Conservation (phyloP, 1,140 invertebrate species). For the Micrasema minimum region DNA sequence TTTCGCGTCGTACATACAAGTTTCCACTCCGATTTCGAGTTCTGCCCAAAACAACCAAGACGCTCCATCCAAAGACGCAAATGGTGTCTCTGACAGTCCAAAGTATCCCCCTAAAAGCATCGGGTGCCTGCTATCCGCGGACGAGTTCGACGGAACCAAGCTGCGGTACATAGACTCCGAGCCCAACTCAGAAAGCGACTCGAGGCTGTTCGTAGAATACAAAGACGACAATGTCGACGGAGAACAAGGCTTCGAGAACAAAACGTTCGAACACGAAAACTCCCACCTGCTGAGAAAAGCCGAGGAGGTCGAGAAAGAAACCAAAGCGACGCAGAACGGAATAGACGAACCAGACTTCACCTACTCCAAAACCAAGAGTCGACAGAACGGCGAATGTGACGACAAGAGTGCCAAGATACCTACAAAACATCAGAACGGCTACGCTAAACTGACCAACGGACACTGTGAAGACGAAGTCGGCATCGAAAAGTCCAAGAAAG, state of each 20-base stretch:
- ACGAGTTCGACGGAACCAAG: slow-evolving; percentile 44
- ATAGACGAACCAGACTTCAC: slow-evolving; percentile 15
- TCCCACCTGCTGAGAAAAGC: slow-evolving; percentile 59
- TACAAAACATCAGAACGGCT: slow-evolving; percentile 15
- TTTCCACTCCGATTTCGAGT: slow-evolving; percentile 57
- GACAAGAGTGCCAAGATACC: slow-evolving; percentile 12
- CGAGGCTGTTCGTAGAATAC: slow-evolving; percentile 45
- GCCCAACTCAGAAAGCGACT: slow-evolving; percentile 47
- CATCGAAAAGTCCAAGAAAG: slow-evolving; percentile 26
- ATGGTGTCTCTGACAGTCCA: neutral
- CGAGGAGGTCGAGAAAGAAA: slow-evolving; percentile 8
- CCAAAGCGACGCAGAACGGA: slow-evolving; percentile 25
- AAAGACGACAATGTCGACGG: slow-evolving; percentile 46
- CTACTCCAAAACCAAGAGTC: slow-evolving; percentile 15
- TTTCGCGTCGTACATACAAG: slow-evolving; percentile 70
- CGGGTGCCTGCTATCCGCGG: slow-evolving; percentile 54
- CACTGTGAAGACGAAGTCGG: neutral
- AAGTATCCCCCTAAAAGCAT: slow-evolving; percentile 22
- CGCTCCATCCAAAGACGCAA: slow-evolving; percentile 1
- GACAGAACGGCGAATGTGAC: slow-evolving; percentile 16
- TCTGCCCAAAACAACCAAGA: slow-evolving; percentile 13
- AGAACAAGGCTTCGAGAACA: slow-evolving; percentile 65
- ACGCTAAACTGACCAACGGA: slow-evolving; percentile 28
- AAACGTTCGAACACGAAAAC: slow-evolving; percentile 66
- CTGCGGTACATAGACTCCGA: slow-evolving; percentile 51